A percentile compares a stretch with the other conserved stretches of the same genome.
Evolutionary conservation across 1,140 invertebrate genomes (phyloP).

Genomic region (Rhopalosiphum padi): DNA sequence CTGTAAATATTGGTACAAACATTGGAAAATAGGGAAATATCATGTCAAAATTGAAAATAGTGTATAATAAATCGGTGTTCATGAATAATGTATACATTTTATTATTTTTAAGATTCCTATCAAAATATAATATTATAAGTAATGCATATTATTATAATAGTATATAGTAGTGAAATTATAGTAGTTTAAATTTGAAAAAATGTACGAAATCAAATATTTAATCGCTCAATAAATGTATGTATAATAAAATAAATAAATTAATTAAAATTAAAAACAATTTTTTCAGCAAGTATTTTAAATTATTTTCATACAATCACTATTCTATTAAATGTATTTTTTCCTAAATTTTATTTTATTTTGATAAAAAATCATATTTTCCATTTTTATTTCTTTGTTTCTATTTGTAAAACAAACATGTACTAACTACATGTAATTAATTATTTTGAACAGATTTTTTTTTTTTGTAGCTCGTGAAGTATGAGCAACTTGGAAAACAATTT

Average conservation of each 20-base stretch:
- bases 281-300: neutral
- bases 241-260: too few species aligned
- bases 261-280: too few species aligned
- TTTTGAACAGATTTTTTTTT: constrained; percentile 10
- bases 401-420: neutral
- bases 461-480: neutral
- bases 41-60: neutral
- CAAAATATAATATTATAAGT: too few species aligned
- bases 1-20: neutral
- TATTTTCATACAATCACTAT: neutral
- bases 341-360: neutral
- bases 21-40: neutral
- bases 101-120: neutral
- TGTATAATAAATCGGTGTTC: neutral
- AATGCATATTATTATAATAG: too few species aligned
- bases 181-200: too few species aligned
- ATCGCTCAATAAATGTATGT: too few species aligned
- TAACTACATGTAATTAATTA: neutral
- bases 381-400: neutral
- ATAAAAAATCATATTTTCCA: neutral
- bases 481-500: constrained; percentile 6
- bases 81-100: neutral
- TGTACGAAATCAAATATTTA: too few species aligned
- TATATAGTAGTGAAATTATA: too few species aligned
- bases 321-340: neutral